Evolutionary conservation across 2,888 invertebrate species (phyloP).

Genomic region (Harpagoxenus sublaevis): DNA sequence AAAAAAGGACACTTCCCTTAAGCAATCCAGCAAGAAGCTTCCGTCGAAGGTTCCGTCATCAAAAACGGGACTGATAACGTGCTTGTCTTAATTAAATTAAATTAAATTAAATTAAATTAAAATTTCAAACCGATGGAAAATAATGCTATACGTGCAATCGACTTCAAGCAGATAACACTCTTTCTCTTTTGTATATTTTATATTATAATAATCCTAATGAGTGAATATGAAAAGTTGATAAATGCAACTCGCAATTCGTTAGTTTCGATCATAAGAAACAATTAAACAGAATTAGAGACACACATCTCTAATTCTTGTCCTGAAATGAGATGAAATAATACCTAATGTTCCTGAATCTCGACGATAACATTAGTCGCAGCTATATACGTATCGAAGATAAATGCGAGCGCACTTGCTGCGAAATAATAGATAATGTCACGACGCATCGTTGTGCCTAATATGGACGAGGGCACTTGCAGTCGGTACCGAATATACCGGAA

Average conservation of each 20-base stretch:
- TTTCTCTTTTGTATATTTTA: background rate
- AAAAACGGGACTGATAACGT: background rate
- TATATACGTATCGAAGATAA: background rate
- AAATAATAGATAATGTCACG: background rate
- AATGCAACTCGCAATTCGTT: background rate
- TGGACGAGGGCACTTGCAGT: background rate
- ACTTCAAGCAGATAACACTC: background rate
- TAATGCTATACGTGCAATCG: background rate
- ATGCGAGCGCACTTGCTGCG: background rate
- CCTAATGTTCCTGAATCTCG: background rate
- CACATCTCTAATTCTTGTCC: no score
- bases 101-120: no score
- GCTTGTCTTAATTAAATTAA: slow-evolving; percentile 8
- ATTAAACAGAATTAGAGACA: background rate
- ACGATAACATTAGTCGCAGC: background rate
- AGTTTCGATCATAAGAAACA: background rate
- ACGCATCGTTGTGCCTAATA: background rate
- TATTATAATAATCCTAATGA: background rate
- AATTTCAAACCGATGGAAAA: background rate
- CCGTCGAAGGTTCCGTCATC: background rate
- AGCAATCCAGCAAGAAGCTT: background rate
- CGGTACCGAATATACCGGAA: slow-evolving; percentile 63
- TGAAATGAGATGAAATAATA: background rate
- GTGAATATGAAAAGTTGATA: background rate
- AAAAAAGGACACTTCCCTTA: background rate